Base-by-base conservation (phyloP, 2,888 invertebrate species). In the Pseudococcus longispinus region DNA sequence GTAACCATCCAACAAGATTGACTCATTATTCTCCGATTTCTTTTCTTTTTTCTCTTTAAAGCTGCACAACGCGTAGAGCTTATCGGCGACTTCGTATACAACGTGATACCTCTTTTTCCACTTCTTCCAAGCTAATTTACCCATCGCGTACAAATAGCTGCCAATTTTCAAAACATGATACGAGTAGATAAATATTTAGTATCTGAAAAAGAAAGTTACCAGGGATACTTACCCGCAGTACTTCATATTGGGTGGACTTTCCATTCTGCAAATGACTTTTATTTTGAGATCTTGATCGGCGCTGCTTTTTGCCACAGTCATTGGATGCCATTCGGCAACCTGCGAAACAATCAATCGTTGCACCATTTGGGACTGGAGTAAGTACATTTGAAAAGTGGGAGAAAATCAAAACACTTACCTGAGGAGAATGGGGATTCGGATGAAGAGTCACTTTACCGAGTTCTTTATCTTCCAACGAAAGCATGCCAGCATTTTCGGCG, bases 41-140 rank as follows among this genome's bases (percentile, higher is more conserved):
- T 87, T 87, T 46, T 87, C 87, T 29, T 87, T 87, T 44, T 87
- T 87, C 32, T 87, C 87, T 84, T 87, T 87, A 46, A 70, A 87
- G 37, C 87, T 87, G n/a, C 83, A 83, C 42, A 87, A 46, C 15
- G 83, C 83, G 51, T 87, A 87, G 26, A 83, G 23, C 37, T 84
- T 83, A 83, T 87, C 87, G 32, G 87, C 83, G 2, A 87, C 87
- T 74, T 87, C 87, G 74, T 83, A 87, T 0, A 87, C 60, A 18
- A 87, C 84, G 83, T 83, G 83, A 32, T 87, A 87, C 44, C 87
- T 70, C 37, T 83, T 83, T 26, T 87, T 87, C 87, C 87, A 87
- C 42, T 87, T 87, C 23, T 87, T 87, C 87, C 87, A 87, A 5
- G 87, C 83, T n/a, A 84, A 15, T 83, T 87, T 87, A 20, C 87